Evolutionary conservation across 2,888 invertebrate species (phyloP), one percentile per base, ranked within the genome.

Genomic region (Cantharis rustica): DNA sequence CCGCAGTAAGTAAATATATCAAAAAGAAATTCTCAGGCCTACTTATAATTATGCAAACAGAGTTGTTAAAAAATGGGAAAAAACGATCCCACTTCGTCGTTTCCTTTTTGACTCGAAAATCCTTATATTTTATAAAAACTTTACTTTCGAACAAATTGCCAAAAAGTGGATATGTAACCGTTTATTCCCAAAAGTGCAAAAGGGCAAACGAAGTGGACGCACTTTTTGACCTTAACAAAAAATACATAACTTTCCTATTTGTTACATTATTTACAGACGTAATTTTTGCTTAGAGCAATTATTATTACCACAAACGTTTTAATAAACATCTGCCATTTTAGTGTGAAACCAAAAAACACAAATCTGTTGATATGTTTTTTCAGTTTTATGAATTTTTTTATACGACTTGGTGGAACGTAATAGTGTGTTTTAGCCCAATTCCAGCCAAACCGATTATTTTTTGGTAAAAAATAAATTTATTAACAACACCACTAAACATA

Each of bases 241-340:
- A 16, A 69, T 75, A 77, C 69, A 72, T 31, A 75, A 76, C 68
- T 72, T 75, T 75, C 70, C 75, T 75, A 72, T 64, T 47, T 70
- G 72, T 74, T 75, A 75, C n/a, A 66, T 15, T 66, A 66, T 75
- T 61, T 77, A 77, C 73, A 77, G 16, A 20, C 72, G 68, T 62
- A 72, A 75, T 68, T 31, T 47, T 66, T 74, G 63, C 31, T 47
- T 31, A 20, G 63, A 61, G 26, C 63, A 63, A 26, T 61, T 23
- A 69, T 69, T 64, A 63, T 70, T 16, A 69, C 62, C 74, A 76
- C 77, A 75, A 73, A 78, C 23, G 69, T 77, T 79, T 62, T 61
- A 81, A 80, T 79, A 80, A 80, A 80, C 75, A 77, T 77, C 75
- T 77, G 77, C 77, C 77, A 77, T 75, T 75, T 75, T 70, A 66